Base-by-base conservation (phyloP, 2,888 invertebrate species). In the Syrista parreyssii region DNA sequence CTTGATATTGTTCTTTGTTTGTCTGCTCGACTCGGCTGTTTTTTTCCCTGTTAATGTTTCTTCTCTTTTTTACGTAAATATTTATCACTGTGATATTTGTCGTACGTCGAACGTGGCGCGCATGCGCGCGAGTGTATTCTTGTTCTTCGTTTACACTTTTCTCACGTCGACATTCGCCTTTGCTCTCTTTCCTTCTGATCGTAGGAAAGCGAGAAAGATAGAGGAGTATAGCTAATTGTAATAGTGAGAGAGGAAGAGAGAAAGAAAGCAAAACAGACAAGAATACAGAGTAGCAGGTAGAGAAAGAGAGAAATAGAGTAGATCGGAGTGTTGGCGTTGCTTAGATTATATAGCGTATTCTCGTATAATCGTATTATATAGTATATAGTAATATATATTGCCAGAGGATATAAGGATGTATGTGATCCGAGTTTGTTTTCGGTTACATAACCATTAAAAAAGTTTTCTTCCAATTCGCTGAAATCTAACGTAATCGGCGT, bases 161-260 rank as follows among this genome's bases (percentile, higher is more conserved):
- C 71, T 9, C 9, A 23, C 23, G 6, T 55, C 55, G 55, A 55
- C 55, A 55, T 23, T 55, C 55, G 55, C 9, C 55, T 23, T 55
- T 23, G 55, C 23, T 55, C 23, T 23, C 23, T 55, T 55, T 55
- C 23, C 55, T 23, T 23, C 2, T 55, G 55, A 55, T 23, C 55
- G 23, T 23, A 9, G 23, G 9, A 23, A 23, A 55, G 55, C 23
- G 9, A 3, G 55, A 23, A 9, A 55, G 23, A 15, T 55, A 55
- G 9, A 23, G 55, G 55, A 55, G 55, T 2, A 11, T 11, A 71
- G 31, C 15, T 31, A 11, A 32, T 4, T 15, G 69, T 31, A n/a
- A 69, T 1, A 68, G 68, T 23, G 69, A 69, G 69, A 76, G 76
- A 78, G 55, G 75, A 78, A 76, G 78, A 74, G 68, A 73, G 78